Evolutionary conservation across 2,113 vertebrate species (phyloP), one percentile per base, ranked within the genome.

Genomic region (Solenodon paradoxus): DNA sequence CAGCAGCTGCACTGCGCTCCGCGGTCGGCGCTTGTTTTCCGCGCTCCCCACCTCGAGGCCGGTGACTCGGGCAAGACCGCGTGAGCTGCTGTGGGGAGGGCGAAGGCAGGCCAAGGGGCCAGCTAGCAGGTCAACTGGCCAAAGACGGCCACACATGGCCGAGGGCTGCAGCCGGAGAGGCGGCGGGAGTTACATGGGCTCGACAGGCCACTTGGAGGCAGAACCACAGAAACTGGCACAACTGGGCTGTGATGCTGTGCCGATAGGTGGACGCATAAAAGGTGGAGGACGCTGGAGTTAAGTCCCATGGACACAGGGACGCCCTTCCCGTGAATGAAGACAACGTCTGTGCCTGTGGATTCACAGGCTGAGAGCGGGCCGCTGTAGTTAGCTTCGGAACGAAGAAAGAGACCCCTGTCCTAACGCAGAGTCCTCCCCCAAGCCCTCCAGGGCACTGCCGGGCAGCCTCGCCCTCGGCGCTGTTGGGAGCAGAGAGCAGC

Each of bases 131-230:
- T 7, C 3, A 0, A 3, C 2, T 10, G 16, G 35, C 74, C 32
- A 4, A 6, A 13, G 64, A 9, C 0, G 16, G 6, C 13, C 30
- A 7, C 4, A 13, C 1, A 1, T 9, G 16, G 9, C 28, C 3
- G 32, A n/a, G 38, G 91, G 11, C 38, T 40, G 24, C 5, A 1
- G 11, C 28, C 16, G 0, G 6, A 53, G 20, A 7, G 8, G 20
- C 5, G 0, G 1, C 0, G 19, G 75, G 53, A 3, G 4, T 9
- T 7, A 35, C 22, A 15, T 5, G 40, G 16, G 17, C 20, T 32
- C 2, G 30, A 51, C 49, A 10, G 16, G 19, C 15, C 72, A 2
- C 61, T 15, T 20, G 9, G 17, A 72, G 26, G 7, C 4, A 16
- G 16, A 15, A 4, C 66, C 55, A 32, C 13, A 40, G 22, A 20